These are phyloP conservation scores for Drosophila atripex DNA, from an alignment of 2,888 invertebrate genomes.

Conservation along the genomic window DNA sequence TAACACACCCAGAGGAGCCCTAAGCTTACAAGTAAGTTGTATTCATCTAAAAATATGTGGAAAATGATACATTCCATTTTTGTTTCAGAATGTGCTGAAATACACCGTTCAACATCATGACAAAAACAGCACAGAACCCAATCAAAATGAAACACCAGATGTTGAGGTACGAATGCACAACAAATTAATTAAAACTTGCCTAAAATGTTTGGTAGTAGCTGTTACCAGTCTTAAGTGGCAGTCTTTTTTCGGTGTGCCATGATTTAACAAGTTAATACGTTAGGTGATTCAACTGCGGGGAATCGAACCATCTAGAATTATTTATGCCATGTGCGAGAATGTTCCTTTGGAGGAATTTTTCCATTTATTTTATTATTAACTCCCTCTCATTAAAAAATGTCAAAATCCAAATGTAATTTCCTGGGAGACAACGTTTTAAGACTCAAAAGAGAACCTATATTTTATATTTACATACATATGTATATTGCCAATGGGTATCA, in stretches of 20 bases:
- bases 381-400: no score
- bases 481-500: no score
- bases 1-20: constrained; percentile 24
- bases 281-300: not conserved
- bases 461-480: no score
- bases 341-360: no score
- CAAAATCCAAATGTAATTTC: no score
- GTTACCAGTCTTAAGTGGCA: not conserved
- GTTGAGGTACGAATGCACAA: constrained; percentile 30
- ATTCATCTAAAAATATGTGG: not conserved
- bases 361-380: no score
- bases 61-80: no score
- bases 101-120: constrained; percentile 33
- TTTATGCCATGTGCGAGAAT: constrained; percentile 19
- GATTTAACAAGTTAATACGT: not conserved
- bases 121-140: constrained; percentile 1
- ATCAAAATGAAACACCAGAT: constrained; percentile 11
- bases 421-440: no score
- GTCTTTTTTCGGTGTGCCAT: not conserved
- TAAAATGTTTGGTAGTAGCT: not conserved
- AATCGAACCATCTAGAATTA: constrained; percentile 26
- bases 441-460: no score
- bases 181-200: not conserved
- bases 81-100: constrained; percentile 35
- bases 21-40: constrained; percentile 27